Evolutionary conservation across 2,113 vertebrate species (phyloP).

Genomic region (Percina caprodes): DNA sequence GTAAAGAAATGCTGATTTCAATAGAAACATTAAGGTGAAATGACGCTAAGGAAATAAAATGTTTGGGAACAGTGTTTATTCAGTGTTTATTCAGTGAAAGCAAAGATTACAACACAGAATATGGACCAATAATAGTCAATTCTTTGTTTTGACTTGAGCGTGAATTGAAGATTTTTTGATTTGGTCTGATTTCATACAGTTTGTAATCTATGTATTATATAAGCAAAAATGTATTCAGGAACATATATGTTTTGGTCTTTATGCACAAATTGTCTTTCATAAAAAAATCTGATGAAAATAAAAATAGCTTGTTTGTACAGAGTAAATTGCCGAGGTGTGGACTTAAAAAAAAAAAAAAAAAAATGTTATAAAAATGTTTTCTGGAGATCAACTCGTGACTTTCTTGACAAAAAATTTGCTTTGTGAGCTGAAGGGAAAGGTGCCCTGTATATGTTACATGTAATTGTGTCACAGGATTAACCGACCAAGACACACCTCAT

Average conservation of each 20-base stretch:
- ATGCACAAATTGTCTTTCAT: constrained; percentile 63
- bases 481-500: not conserved
- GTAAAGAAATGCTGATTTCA: constrained; percentile 80
- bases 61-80: constrained; percentile 66
- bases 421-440: not conserved
- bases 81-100: constrained; percentile 38
- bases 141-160: constrained; percentile 5
- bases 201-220: constrained; percentile 71
- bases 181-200: constrained; percentile 59
- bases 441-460: not conserved
- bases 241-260: constrained; percentile 59
- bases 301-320: constrained; percentile 53
- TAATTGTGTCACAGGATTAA: not conserved
- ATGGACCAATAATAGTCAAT: constrained; percentile 42
- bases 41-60: constrained; percentile 80
- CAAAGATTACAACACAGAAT: constrained; percentile 14
- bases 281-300: constrained; percentile 56
- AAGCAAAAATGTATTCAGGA: constrained; percentile 59
- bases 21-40: constrained; percentile 74
- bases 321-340: constrained; percentile 24
- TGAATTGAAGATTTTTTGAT: constrained; percentile 22
- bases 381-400: not conserved
- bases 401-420: not conserved
- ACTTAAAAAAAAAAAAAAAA: not conserved
- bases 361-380: not conserved